Percentiles rank a stretch among this genome's conserved stretches.
Evolutionary conservation across 2,113 vertebrate species (phyloP).

Genomic region (Anguilla rostrata): DNA sequence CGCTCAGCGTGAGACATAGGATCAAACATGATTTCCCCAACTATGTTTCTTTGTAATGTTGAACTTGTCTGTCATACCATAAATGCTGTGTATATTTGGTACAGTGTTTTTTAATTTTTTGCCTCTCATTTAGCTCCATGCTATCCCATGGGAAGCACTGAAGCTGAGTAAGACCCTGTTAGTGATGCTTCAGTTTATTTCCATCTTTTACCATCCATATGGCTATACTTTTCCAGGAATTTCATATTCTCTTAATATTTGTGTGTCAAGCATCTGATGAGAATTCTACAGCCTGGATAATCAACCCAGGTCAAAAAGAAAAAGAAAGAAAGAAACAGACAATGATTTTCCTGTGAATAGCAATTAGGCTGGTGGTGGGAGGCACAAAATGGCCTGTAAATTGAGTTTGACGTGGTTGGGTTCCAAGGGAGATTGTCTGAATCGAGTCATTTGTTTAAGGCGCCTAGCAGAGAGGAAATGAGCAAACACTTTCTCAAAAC

Average conservation of each 20-base stretch:
- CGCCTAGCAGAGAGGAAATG: not conserved
- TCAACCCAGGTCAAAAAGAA: conserved; percentile 23
- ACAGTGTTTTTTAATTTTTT: no score
- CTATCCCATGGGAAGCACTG: no score
- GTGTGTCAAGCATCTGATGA: not conserved
- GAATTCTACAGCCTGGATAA: not conserved
- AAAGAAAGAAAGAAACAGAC: not conserved
- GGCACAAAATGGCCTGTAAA: not conserved
- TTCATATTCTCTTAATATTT: not conserved
- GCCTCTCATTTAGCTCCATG: no score
- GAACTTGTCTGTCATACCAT: not conserved
- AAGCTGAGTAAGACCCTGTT: no score
- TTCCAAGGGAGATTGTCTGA: conserved; percentile 17
- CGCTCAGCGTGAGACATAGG: not conserved
- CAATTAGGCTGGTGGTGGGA: not conserved
- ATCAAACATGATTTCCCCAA: not conserved
- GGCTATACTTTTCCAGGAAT: not conserved
- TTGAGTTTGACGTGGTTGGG: conserved; percentile 23
- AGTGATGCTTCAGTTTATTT: not conserved
- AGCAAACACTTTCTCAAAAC: conserved; percentile 16
- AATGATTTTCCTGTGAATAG: conserved; percentile 17
- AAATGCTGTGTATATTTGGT: not conserved
- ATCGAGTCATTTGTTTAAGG: conserved; percentile 8
- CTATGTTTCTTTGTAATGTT: not conserved
- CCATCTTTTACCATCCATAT: not conserved